A percentile compares a stretch with the other conserved stretches of the same genome.
Conservation (phyloP, 1,140 invertebrate genomes). For the Hydropsyche tenuis region DNA sequence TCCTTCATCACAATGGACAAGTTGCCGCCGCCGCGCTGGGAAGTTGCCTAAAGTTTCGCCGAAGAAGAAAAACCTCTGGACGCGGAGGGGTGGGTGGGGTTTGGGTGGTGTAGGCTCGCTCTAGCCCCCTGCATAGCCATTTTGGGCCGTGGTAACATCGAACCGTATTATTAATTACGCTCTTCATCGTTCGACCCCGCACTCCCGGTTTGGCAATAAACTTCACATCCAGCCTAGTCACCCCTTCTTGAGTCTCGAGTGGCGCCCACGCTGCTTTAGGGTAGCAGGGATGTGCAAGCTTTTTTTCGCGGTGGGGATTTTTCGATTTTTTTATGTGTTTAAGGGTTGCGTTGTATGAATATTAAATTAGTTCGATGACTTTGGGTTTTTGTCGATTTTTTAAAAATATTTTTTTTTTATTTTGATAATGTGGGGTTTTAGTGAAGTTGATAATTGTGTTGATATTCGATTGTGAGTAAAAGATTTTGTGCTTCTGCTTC, state of each 20-base stretch:
- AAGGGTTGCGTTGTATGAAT: too few species aligned
- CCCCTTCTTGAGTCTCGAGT: not conserved
- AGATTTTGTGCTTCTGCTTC: too few species aligned
- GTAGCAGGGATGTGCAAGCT: too few species aligned
- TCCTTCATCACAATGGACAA: slow-evolving; percentile 29
- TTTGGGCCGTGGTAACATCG: slow-evolving; percentile 5
- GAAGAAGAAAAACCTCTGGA: slow-evolving; percentile 8
- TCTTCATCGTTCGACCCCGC: slow-evolving; percentile 11
- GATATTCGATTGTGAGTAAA: too few species aligned
- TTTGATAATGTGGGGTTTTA: too few species aligned
- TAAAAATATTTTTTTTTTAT: too few species aligned
- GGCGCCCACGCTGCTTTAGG: too few species aligned
- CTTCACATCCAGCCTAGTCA: slow-evolving; percentile 23
- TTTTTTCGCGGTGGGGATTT: too few species aligned
- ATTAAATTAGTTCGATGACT: too few species aligned
- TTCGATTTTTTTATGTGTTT: too few species aligned
- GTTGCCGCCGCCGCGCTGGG: not conserved
- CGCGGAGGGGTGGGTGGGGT: not conserved
- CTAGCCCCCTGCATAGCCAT: not conserved
- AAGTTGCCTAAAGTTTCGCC: slow-evolving; percentile 21
- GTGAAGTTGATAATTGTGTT: too few species aligned
- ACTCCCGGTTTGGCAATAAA: slow-evolving; percentile 10
- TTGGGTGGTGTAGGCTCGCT: not conserved
- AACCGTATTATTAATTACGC: slow-evolving; percentile 35
- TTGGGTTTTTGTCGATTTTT: too few species aligned